phyloP scores from a whole-genome alignment of 2,888 invertebrate species.

The Onchidella celtica region DNA sequence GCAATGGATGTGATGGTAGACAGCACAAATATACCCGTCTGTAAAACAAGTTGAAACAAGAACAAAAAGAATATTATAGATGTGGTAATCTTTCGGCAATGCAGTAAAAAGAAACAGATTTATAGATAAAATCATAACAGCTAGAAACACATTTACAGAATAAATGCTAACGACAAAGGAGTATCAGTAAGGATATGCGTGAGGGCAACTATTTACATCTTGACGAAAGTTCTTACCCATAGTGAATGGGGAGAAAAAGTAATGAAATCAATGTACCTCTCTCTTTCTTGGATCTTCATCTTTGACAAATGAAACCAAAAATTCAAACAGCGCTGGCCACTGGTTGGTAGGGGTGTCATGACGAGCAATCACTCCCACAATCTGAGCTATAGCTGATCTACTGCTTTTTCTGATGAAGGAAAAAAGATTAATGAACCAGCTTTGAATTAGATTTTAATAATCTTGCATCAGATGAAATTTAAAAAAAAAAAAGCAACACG shows the following conservation, averaged over 20 bases:
- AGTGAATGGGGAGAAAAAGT: too few relatives aligned
- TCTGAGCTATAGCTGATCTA: constrained; percentile 86
- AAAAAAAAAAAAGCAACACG: not conserved
- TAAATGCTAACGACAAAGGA: too few relatives aligned
- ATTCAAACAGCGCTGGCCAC: constrained; percentile 86
- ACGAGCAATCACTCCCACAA: constrained; percentile 87
- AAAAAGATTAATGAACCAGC: not conserved
- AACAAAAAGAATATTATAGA: too few relatives aligned
- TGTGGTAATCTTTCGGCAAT: too few relatives aligned
- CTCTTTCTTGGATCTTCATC: constrained; percentile 83
- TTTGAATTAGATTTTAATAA: not conserved
- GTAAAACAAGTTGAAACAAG: too few relatives aligned
- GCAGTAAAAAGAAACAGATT: too few relatives aligned
- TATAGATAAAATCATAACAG: too few relatives aligned
- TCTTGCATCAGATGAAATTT: too few relatives aligned
- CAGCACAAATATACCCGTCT: constrained; percentile 86
- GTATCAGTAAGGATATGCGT: too few relatives aligned
- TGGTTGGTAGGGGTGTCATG: constrained; percentile 85
- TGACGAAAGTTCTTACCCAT: too few relatives aligned
- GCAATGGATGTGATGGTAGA: constrained; percentile 87
- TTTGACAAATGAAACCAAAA: constrained; percentile 83
- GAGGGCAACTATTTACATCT: too few relatives aligned
- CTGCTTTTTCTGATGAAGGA: constrained; percentile 24
- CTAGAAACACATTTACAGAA: too few relatives aligned
- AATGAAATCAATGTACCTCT: constrained; percentile 84